Conservation (phyloP, 2,113 vertebrate genomes). For the Corynorhinus townsendii region DNA sequence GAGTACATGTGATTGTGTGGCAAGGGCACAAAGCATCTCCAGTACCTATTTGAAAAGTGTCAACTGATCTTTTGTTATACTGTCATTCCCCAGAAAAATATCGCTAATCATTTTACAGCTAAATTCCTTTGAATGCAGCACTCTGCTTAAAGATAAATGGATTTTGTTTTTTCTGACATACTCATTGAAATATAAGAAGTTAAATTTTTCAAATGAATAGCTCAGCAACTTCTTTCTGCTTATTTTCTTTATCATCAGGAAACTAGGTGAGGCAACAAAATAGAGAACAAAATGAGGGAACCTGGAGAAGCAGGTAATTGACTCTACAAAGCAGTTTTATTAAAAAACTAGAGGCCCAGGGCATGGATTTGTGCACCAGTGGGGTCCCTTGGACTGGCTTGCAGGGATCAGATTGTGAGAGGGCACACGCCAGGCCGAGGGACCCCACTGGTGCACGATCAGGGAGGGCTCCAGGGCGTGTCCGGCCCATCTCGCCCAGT, state of each 20-base stretch:
- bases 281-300: background rate
- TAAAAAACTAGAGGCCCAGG: background rate
- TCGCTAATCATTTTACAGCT: constrained; percentile 55
- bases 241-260: constrained; percentile 24
- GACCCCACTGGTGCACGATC: too few species aligned
- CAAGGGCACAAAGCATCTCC: background rate
- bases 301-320: background rate
- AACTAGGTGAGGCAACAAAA: background rate
- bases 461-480: too few species aligned
- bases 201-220: constrained; percentile 28
- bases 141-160: constrained; percentile 50
- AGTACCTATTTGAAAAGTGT: constrained; percentile 47
- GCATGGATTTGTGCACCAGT: too few species aligned
- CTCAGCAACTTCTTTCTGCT: constrained; percentile 3
- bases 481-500: too few species aligned
- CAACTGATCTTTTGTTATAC: constrained; percentile 48
- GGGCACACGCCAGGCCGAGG: too few species aligned
- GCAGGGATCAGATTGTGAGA: too few species aligned
- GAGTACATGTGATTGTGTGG: background rate
- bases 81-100: constrained; percentile 44
- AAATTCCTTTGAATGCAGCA: constrained; percentile 31
- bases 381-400: too few species aligned
- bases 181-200: constrained; percentile 33
- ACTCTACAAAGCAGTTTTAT: background rate
- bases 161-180: constrained; percentile 52